phyloP scores from a whole-genome alignment of 2,888 invertebrate species.

The Dynastes grantii region DNA sequence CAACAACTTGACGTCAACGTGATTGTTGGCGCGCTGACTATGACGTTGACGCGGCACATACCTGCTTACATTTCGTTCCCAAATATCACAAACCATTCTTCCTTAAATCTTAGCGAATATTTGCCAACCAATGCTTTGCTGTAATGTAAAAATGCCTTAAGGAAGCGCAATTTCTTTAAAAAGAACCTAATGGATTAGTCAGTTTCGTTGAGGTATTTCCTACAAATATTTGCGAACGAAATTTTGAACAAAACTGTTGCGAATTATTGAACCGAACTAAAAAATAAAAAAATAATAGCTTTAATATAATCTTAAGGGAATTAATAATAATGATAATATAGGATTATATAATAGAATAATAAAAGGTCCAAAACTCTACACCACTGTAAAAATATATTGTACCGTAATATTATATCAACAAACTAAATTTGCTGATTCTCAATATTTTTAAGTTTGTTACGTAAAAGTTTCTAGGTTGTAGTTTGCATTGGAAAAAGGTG shows the following conservation, averaged over 20 bases:
- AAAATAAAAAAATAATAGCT: conserved; percentile 43
- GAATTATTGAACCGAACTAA: conserved; percentile 16
- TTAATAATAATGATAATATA: conserved; percentile 40
- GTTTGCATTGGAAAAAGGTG: conserved; percentile 31
- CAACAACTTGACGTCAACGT: too few species aligned
- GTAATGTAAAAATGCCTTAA: conserved; percentile 22
- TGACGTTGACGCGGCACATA: too few species aligned
- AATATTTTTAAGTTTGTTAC: conserved; percentile 26
- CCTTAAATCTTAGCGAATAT: conserved; percentile 11
- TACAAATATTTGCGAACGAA: neutral
- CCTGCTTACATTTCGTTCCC: neutral
- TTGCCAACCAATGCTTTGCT: conserved; percentile 17
- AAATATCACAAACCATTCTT: conserved; percentile 1
- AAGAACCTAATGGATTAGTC: neutral
- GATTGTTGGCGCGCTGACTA: too few species aligned
- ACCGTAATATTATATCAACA: conserved; percentile 13
- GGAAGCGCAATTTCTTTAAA: conserved; percentile 11
- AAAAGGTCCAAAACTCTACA: conserved; percentile 54
- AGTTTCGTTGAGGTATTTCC: conserved; percentile 2
- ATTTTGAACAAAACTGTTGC: conserved; percentile 1
- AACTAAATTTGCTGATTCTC: conserved; percentile 41
- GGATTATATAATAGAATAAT: conserved; percentile 25
- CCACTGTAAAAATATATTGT: conserved; percentile 23
- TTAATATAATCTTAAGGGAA: conserved; percentile 43
- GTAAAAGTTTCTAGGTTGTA: conserved; percentile 21